phyloP scores from a whole-genome alignment of 2,797 vertebrate genomes.

The Sylvia borin region DNA sequence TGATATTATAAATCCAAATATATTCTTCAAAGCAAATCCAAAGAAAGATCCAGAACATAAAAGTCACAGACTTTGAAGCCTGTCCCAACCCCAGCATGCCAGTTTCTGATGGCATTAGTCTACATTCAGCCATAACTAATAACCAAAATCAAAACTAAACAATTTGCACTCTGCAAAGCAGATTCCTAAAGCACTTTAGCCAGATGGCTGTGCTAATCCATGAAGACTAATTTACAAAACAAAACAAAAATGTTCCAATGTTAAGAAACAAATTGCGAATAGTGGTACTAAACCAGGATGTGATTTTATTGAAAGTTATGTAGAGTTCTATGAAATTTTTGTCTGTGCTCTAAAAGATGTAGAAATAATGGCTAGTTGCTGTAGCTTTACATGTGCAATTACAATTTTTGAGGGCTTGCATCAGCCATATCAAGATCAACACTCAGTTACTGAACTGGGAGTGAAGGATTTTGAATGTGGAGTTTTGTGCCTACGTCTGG shows the following conservation, averaged over 20 bases:
- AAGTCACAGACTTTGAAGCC: not conserved
- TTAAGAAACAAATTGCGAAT: conserved; percentile 25
- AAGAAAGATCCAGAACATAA: not conserved
- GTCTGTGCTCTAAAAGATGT: not conserved
- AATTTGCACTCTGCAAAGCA: not conserved
- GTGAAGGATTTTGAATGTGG: not conserved
- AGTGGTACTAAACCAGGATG: not conserved
- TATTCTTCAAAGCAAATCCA: conserved; percentile 2
- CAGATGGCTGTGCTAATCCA: conserved; percentile 30
- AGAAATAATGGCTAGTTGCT: not conserved
- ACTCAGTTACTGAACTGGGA: not conserved
- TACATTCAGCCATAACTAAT: not conserved
- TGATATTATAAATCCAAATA: not conserved
- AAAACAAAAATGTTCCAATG: conserved; percentile 10
- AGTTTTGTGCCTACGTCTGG: not conserved
- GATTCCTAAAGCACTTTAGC: conserved; percentile 7
- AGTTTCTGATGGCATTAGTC: not conserved
- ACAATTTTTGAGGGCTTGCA: not conserved
- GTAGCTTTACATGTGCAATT: not conserved
- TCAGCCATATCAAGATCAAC: not conserved
- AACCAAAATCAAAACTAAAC: not conserved
- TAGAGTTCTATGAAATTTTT: not conserved
- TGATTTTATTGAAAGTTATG: not conserved
- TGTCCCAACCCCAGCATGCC: not conserved
- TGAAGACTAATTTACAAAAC: conserved; percentile 38